These are phyloP conservation scores for Hetaerina titia DNA, from an alignment of 2,888 invertebrate genomes.

Conservation along the genomic window DNA sequence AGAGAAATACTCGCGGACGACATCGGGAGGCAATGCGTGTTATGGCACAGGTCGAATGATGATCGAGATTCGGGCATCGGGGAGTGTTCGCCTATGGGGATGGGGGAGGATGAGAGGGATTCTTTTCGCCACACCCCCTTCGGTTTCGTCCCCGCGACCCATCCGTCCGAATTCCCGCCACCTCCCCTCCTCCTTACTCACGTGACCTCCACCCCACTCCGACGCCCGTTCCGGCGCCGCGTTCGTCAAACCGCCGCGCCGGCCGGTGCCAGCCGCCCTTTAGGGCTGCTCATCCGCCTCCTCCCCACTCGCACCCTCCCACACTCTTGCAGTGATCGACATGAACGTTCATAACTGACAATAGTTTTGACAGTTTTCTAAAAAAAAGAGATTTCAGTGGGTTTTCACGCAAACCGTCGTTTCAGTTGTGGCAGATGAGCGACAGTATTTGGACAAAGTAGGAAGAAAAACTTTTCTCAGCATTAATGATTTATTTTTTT, in stretches of 20 bases:
- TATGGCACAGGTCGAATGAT: conserved; percentile 64
- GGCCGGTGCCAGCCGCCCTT: neutral
- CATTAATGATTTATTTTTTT: too few relatives aligned
- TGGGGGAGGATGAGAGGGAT: conserved; percentile 7
- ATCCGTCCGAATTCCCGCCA: neutral
- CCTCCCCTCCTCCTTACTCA: neutral
- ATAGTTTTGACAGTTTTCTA: neutral
- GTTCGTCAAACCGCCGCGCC: neutral
- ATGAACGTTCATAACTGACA: neutral
- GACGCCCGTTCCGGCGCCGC: neutral
- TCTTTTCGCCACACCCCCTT: conserved; percentile 42
- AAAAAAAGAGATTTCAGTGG: neutral
- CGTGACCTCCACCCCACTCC: neutral
- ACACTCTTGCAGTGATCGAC: neutral
- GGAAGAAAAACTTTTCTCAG: too few relatives aligned
- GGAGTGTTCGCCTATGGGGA: neutral
- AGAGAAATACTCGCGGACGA: conserved; percentile 50
- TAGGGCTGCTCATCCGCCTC: neutral
- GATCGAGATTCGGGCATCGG: conserved; percentile 58
- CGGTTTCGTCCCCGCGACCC: neutral
- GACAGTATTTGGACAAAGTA: too few relatives aligned
- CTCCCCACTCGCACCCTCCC: neutral
- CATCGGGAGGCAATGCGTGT: conserved; percentile 64
- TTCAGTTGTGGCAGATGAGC: too few relatives aligned
- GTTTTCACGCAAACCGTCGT: too few relatives aligned